Base-by-base conservation (phyloP, 2,797 vertebrate genomes). In the Gymnoscopelus microlampas region DNA sequence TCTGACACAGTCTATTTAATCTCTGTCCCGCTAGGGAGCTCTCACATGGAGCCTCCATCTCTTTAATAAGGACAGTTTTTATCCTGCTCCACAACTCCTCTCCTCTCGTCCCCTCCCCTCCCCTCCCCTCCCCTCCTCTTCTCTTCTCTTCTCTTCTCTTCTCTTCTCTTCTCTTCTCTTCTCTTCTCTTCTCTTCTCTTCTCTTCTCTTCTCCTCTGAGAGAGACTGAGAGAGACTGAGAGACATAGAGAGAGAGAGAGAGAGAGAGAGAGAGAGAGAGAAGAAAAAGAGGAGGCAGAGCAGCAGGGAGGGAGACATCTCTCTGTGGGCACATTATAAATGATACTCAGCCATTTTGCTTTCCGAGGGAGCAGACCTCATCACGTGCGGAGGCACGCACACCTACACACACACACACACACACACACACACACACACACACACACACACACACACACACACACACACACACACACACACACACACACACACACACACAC, bases 1-100 rank as follows among this genome's bases (percentile, higher is more conserved):
- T 88, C 82, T 91, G 90, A 93, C 80, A 84, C 87, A 90, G 87
- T 90, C 92, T 91, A 93, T 94, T 93, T 94, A 93, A 92, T 93
- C 90, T 90, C 76, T 57, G 73, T 89, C 87, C 89, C 94, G 84
- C 82, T 82, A 91, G 92, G 92, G 91, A 91, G 93, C 87, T 88
- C 88, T 89, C 86, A 81, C 88, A 90, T 85, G 84, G 83, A 87
- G 87, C 82, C 77, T 72, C 83, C 81, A 69, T 90, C 84, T 92
- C 89, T 90, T 89, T 92, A 94, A 93, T 91, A 93, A 94, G 94
- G 91, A 92, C 92, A 89, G 71, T 90, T 90, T 89, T 78, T 8
- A 44, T 91, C 85, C 84, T 79, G 84, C 80, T 84, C 77, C 79
- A 73, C 77, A 82, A 69, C 76, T 82, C 53, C 68, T 75, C 69